Percentiles rank a stretch among this genome's conserved stretches.
phyloP scores from a whole-genome alignment of 2,113 vertebrate species.

The Oncorhynchus nerka region DNA sequence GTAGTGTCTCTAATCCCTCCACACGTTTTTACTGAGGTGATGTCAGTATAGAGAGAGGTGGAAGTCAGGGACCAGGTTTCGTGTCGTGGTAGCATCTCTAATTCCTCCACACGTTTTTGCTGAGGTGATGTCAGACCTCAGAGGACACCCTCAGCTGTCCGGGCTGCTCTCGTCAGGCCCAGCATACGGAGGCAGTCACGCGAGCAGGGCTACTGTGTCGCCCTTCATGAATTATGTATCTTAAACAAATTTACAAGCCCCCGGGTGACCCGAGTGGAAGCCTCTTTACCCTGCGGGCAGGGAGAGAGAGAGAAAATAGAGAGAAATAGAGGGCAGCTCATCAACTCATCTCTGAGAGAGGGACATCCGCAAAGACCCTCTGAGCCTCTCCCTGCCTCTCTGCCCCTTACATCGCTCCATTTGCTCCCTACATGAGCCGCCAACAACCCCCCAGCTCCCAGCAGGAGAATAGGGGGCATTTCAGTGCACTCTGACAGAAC shows the following conservation, averaged over 20 bases:
- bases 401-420: constrained; percentile 34
- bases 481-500: constrained; percentile 58
- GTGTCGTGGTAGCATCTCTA: constrained; percentile 4
- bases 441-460: constrained; percentile 35
- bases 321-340: not conserved
- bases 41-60: not conserved
- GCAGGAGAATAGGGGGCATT: constrained; percentile 37
- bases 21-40: not conserved
- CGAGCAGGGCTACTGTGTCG: constrained; percentile 70
- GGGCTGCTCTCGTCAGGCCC: constrained; percentile 55
- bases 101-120: constrained; percentile 3
- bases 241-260: constrained; percentile 82
- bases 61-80: not conserved
- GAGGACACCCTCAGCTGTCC: constrained; percentile 43
- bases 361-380: constrained; percentile 7
- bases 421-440: constrained; percentile 33
- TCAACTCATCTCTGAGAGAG: not conserved
- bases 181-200: constrained; percentile 66
- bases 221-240: constrained; percentile 86
- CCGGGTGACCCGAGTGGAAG: constrained; percentile 29
- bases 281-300: constrained; percentile 62
- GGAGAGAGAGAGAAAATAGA: constrained; percentile 32
- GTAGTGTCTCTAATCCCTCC: constrained; percentile 12
- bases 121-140: not conserved
- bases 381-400: constrained; percentile 7